Evolutionary conservation across 2,797 vertebrate species (phyloP).

Genomic region (Benthosema pterotum): DNA sequence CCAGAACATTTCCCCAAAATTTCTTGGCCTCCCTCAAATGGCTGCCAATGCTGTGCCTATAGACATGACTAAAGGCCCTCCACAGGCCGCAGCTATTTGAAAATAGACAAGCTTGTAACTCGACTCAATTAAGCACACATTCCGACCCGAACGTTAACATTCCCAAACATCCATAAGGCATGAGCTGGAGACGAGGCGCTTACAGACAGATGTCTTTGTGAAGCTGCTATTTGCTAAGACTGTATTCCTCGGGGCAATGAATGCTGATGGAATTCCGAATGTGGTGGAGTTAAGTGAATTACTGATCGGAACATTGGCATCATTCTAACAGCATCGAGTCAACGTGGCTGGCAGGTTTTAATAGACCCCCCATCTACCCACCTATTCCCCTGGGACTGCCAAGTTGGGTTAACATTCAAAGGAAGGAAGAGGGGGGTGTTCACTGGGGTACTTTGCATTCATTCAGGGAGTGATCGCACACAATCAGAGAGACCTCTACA

Average conservation of each 20-base stretch:
- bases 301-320: conserved; percentile 32
- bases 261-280: conserved; percentile 6
- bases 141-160: background rate
- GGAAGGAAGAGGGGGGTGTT: background rate
- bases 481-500: background rate
- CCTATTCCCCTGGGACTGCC: conserved; percentile 27
- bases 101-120: too few relatives aligned
- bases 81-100: too few relatives aligned
- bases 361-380: conserved; percentile 21
- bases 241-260: conserved; percentile 17
- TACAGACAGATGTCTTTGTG: background rate
- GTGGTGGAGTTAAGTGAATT: conserved; percentile 6
- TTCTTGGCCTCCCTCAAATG: too few relatives aligned
- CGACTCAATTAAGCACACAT: too few relatives aligned
- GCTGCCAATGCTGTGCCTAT: too few relatives aligned
- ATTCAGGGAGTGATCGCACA: background rate
- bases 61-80: too few relatives aligned
- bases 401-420: conserved; percentile 42
- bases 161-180: background rate
- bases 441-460: background rate
- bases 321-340: conserved; percentile 49
- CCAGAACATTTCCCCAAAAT: too few relatives aligned
- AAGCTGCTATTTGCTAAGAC: conserved; percentile 4
- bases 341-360: conserved; percentile 47
- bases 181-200: background rate